These are phyloP conservation scores for Porites evermanni DNA, from an alignment of 92 coral and sea anemone species.

Conservation along the genomic window DNA sequence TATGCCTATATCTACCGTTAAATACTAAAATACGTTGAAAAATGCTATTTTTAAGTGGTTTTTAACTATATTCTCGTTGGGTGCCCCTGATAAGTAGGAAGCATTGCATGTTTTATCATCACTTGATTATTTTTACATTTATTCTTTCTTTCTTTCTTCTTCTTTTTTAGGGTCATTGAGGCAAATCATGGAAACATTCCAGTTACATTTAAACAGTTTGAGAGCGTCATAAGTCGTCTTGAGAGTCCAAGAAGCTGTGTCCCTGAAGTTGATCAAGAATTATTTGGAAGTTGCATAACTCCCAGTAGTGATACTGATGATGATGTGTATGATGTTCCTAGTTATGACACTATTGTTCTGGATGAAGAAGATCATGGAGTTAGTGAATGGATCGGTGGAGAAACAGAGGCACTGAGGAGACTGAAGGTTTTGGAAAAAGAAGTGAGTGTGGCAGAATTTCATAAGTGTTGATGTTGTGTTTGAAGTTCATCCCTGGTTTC, in stretches of 20 bases:
- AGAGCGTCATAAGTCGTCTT: conserved; percentile 51
- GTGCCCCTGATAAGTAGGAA: too few species aligned
- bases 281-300: conserved; percentile 76
- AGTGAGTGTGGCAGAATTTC: conserved; percentile 30
- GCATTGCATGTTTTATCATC: too few species aligned
- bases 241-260: conserved; percentile 76
- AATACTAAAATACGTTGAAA: too few species aligned
- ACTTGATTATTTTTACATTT: too few species aligned
- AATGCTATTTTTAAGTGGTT: too few species aligned
- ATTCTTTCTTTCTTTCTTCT: too few species aligned
- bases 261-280: conserved; percentile 61
- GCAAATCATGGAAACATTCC: conserved; percentile 68
- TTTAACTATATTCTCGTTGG: too few species aligned
- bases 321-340: conserved; percentile 67
- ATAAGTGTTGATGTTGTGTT: background rate
- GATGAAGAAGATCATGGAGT: conserved; percentile 40
- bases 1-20: too few species aligned
- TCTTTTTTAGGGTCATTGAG: conserved; percentile 53
- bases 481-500: too few species aligned
- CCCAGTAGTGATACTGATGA: conserved; percentile 76
- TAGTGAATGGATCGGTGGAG: conserved; percentile 79
- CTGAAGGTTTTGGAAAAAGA: conserved; percentile 50
- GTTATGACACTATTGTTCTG: conserved; percentile 65
- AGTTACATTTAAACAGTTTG: conserved; percentile 77
- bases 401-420: conserved; percentile 78